Evolutionary conservation across 1,140 invertebrate species (phyloP).

Genomic region (Marisa cornuarietis): DNA sequence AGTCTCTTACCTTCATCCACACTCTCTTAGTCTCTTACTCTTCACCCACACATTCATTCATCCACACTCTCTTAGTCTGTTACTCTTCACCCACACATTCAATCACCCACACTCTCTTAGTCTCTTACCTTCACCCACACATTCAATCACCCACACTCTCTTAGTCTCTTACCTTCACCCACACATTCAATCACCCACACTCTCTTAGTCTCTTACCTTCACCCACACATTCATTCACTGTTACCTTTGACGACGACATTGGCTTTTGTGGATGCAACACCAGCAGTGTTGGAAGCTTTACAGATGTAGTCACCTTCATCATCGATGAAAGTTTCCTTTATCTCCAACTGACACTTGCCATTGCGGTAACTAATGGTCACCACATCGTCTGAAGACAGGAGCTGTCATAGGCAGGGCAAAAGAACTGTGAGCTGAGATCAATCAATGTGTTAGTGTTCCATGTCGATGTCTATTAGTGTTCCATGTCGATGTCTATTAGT

Average conservation of each 20-base stretch:
- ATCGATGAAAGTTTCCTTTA: slow-evolving; percentile 90
- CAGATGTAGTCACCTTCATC: slow-evolving; percentile 95
- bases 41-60: not conserved
- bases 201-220: not conserved
- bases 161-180: not conserved
- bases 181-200: not conserved
- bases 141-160: too few species aligned
- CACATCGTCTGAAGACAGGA: slow-evolving; percentile 42
- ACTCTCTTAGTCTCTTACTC: not conserved
- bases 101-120: not conserved
- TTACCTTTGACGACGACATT: slow-evolving; percentile 56
- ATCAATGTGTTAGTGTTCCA: too few species aligned
- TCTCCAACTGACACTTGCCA: slow-evolving; percentile 76
- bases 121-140: not conserved
- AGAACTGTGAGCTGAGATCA: too few species aligned
- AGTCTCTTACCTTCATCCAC: not conserved
- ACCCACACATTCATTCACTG: too few species aligned
- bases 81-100: not conserved
- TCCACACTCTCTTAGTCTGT: too few species aligned
- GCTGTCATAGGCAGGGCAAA: too few species aligned
- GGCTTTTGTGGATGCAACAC: slow-evolving; percentile 72
- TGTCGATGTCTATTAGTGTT: too few species aligned
- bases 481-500: too few species aligned
- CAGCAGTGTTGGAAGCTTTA: slow-evolving; percentile 86
- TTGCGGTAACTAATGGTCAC: slow-evolving; percentile 38